phyloP scores from a whole-genome alignment of 2,888 invertebrate species.

The Myopa tessellatipennis region DNA sequence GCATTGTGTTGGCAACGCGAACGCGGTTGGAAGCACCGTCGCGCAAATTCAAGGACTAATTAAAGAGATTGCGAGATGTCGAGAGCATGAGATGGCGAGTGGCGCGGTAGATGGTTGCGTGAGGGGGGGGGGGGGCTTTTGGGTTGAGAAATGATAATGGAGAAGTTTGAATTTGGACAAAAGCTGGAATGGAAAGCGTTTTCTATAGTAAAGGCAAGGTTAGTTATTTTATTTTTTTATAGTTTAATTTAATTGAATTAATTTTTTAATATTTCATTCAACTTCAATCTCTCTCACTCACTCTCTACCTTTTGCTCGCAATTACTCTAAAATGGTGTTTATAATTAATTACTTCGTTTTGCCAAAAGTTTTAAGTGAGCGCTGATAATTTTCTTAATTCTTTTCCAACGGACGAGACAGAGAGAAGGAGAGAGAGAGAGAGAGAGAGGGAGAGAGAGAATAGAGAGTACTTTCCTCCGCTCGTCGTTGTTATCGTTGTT shows the following conservation, averaged over 20 bases:
- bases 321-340: too few relatives aligned
- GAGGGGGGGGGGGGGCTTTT: neutral
- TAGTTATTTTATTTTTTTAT: neutral
- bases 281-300: too few relatives aligned
- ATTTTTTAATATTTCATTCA: neutral
- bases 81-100: neutral
- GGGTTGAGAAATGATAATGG: neutral
- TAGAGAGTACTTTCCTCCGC: neutral
- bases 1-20: constrained; percentile 14
- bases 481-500: neutral
- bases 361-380: too few relatives aligned
- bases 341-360: too few relatives aligned
- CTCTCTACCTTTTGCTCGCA: neutral
- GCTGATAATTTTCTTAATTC: too few relatives aligned
- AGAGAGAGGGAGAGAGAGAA: too few relatives aligned
- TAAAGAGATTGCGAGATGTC: neutral
- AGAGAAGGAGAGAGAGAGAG: too few relatives aligned
- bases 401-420: too few relatives aligned
- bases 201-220: too few relatives aligned
- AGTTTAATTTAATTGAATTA: neutral
- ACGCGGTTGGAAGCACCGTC: neutral
- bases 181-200: neutral
- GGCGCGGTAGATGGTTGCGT: neutral
- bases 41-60: neutral
- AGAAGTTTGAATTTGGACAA: neutral